phyloP scores from a whole-genome alignment of 1,140 invertebrate species.

The Steinernema feltiae region DNA sequence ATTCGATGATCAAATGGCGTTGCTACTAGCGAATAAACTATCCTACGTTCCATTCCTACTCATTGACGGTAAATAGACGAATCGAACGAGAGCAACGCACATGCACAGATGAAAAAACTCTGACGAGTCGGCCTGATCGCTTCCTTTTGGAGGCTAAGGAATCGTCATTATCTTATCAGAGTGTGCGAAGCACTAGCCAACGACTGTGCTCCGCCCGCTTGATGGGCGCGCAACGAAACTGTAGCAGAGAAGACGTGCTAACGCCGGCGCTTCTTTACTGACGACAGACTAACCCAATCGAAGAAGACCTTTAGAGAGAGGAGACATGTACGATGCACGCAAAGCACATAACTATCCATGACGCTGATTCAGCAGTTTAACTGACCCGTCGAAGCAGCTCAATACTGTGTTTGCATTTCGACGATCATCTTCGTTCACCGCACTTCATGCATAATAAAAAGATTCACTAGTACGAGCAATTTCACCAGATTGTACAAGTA shows the following conservation, averaged over 20 bases:
- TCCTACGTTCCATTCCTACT: neutral
- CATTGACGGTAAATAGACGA: neutral
- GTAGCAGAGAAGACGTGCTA: neutral
- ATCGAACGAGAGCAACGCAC: neutral
- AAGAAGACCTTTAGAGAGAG: neutral
- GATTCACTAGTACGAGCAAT: no score
- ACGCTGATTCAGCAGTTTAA: conserved; percentile 8
- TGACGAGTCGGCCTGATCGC: neutral
- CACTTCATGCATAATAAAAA: no score
- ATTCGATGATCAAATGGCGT: neutral
- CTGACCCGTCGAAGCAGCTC: neutral
- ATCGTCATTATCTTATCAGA: neutral
- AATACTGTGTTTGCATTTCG: neutral
- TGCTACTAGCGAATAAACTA: neutral
- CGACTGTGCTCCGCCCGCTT: neutral
- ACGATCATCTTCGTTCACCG: neutral
- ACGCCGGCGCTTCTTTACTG: neutral
- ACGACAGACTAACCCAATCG: neutral
- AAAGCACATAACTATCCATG: neutral
- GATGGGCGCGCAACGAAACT: neutral
- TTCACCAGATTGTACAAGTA: no score
- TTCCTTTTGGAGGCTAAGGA: neutral
- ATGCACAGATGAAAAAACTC: neutral
- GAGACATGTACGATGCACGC: neutral
- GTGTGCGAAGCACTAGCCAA: neutral